These are phyloP conservation scores for Ennomos fuscantarius DNA, from an alignment of 2,888 invertebrate species.

Conservation along the genomic window DNA sequence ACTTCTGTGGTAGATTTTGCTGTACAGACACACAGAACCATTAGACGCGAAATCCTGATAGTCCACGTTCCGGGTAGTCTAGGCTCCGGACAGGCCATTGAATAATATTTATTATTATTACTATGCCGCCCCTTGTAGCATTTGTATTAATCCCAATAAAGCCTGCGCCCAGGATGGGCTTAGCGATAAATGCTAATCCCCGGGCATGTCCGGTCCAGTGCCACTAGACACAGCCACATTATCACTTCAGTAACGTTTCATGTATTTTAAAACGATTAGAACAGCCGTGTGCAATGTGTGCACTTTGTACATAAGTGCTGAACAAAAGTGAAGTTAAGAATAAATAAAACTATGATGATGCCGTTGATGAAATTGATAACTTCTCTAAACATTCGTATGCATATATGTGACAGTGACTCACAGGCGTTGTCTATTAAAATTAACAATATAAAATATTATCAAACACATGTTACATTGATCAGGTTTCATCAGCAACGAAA, in stretches of 20 bases:
- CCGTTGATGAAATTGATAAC: too few relatives aligned
- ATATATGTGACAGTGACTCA: too few relatives aligned
- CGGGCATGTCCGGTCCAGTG: slow-evolving; percentile 40
- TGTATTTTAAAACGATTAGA: not conserved
- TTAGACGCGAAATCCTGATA: slow-evolving; percentile 31
- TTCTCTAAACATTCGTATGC: too few relatives aligned
- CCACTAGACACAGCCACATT: slow-evolving; percentile 13
- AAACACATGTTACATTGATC: too few relatives aligned
- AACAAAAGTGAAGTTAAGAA: too few relatives aligned
- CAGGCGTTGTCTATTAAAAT: too few relatives aligned
- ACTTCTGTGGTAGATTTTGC: too few relatives aligned
- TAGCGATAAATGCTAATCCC: slow-evolving; percentile 57
- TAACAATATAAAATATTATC: too few relatives aligned
- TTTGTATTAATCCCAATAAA: slow-evolving; percentile 53
- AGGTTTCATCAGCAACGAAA: too few relatives aligned
- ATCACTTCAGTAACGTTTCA: slow-evolving; percentile 7
- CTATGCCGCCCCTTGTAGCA: slow-evolving; percentile 41
- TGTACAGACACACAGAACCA: not conserved
- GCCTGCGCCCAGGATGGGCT: slow-evolving; percentile 48
- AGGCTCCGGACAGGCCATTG: slow-evolving; percentile 24
- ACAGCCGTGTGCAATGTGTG: not conserved
- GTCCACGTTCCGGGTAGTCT: slow-evolving; percentile 1
- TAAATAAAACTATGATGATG: too few relatives aligned
- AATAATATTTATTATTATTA: slow-evolving; percentile 46
- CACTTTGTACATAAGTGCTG: too few relatives aligned